phyloP scores from a whole-genome alignment of 2,797 vertebrate species.

The Gymnoscopelus braueri region DNA sequence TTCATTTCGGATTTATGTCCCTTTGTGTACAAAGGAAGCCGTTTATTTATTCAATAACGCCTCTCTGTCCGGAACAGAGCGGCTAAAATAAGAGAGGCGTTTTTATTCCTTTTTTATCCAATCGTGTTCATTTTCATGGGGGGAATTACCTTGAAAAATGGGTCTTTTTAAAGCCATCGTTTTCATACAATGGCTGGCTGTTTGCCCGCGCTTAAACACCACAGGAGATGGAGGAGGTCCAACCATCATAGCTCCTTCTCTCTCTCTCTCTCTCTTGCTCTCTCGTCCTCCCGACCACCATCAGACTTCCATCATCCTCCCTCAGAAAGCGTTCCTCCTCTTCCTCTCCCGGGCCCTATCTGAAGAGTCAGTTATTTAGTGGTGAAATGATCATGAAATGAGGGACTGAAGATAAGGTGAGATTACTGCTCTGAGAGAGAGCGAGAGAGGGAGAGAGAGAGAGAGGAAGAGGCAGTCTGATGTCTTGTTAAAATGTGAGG shows the following conservation, averaged over 20 bases:
- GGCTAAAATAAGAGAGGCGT: not conserved
- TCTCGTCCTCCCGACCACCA: not conserved
- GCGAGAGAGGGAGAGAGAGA: slow-evolving; percentile 4
- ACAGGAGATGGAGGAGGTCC: slow-evolving; percentile 39
- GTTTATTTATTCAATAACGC: slow-evolving; percentile 62
- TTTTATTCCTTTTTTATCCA: slow-evolving; percentile 49
- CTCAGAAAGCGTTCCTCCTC: slow-evolving; percentile 42
- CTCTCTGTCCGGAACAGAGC: slow-evolving; percentile 48
- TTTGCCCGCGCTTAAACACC: slow-evolving; percentile 56
- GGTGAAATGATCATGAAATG: slow-evolving; percentile 80
- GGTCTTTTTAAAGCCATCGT: slow-evolving; percentile 60
- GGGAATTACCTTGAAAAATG: slow-evolving; percentile 55
- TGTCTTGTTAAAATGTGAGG: slow-evolving; percentile 78
- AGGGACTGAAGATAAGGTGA: slow-evolving; percentile 76
- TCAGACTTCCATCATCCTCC: slow-evolving; percentile 48
- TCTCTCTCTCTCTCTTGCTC: slow-evolving; percentile 8
- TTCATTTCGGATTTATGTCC: slow-evolving; percentile 56
- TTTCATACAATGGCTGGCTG: slow-evolving; percentile 50
- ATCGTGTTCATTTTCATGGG: slow-evolving; percentile 74
- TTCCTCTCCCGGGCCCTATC: slow-evolving; percentile 44
- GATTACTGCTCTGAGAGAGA: slow-evolving; percentile 54
- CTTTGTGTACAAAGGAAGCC: slow-evolving; percentile 49
- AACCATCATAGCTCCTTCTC: slow-evolving; percentile 23
- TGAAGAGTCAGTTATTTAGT: slow-evolving; percentile 73
- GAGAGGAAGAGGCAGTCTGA: slow-evolving; percentile 53